Conservation (phyloP, 2,888 invertebrate species). For the Papilio gigon region DNA sequence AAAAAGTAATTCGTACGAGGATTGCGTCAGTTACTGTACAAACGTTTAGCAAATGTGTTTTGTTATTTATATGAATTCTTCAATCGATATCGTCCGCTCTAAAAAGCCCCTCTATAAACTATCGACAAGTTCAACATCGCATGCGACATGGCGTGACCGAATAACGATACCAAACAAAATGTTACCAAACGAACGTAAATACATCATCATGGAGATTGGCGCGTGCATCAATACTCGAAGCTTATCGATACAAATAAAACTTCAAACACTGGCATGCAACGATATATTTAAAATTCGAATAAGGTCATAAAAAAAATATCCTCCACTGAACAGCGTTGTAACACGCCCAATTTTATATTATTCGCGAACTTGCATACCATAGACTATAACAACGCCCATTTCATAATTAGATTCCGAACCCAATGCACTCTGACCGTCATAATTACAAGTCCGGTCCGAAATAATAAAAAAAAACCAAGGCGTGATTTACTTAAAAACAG, state of each 20-base stretch:
- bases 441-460: constrained; percentile 77
- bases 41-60: constrained; percentile 2
- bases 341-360: constrained; percentile 35
- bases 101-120: constrained; percentile 71
- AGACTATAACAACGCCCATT: constrained; percentile 66
- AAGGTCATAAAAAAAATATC: neutral
- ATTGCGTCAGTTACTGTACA: constrained; percentile 9
- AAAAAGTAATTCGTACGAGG: constrained; percentile 44
- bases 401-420: constrained; percentile 80
- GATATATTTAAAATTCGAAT: constrained; percentile 2
- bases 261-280: constrained; percentile 5
- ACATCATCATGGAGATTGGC: constrained; percentile 75
- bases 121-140: constrained; percentile 72
- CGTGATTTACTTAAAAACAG: constrained; percentile 78
- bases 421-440: constrained; percentile 82
- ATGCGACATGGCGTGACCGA: constrained; percentile 82
- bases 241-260: constrained; percentile 45
- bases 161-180: constrained; percentile 76
- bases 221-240: constrained; percentile 62
- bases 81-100: constrained; percentile 64
- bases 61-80: constrained; percentile 55
- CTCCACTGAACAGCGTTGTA: constrained; percentile 18
- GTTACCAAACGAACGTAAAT: constrained; percentile 72
- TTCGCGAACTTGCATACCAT: constrained; percentile 63
- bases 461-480: constrained; percentile 67